Evolutionary conservation across 2,888 invertebrate genomes (phyloP).

Genomic region (Geophilus truncorum): DNA sequence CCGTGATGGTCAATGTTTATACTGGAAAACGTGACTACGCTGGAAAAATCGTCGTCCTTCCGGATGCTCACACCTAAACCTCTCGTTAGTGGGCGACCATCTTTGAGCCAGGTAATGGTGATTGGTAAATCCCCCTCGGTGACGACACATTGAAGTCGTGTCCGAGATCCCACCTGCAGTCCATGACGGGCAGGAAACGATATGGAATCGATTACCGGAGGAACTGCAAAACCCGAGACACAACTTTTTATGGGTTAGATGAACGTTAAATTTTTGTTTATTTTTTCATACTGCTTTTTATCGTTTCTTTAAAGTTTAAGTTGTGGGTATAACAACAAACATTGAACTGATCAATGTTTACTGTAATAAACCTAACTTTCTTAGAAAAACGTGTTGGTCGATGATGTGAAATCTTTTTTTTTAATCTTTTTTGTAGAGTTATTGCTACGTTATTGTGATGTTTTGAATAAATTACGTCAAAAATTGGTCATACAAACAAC

Average conservation of each 20-base stretch:
- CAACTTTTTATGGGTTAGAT: conserved; percentile 22
- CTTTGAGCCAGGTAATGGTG: conserved; percentile 37
- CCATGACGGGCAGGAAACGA: conserved; percentile 36
- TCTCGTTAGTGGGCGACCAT: conserved; percentile 28
- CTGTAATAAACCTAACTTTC: too few species aligned
- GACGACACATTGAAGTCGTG: conserved; percentile 37
- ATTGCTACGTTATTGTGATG: too few species aligned
- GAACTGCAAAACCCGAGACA: conserved; percentile 34
- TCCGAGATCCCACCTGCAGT: conserved; percentile 35
- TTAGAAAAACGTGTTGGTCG: too few species aligned
- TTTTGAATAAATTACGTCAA: too few species aligned
- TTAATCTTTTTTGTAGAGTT: too few species aligned
- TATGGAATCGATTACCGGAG: conserved; percentile 37
- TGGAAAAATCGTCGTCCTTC: conserved; percentile 37
- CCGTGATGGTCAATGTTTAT: conserved; percentile 36
- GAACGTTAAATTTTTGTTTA: not conserved
- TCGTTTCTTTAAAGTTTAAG: too few species aligned
- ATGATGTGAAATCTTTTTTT: too few species aligned
- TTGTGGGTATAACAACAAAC: too few species aligned
- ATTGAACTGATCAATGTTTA: too few species aligned
- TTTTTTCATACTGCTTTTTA: too few species aligned
- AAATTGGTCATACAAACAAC: too few species aligned
- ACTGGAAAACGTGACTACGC: conserved; percentile 36
- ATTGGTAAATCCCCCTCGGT: conserved; percentile 37
- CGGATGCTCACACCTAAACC: conserved; percentile 33